Conservation (phyloP, 2,888 invertebrate genomes). For the Mesopsocus fuscifrons region DNA sequence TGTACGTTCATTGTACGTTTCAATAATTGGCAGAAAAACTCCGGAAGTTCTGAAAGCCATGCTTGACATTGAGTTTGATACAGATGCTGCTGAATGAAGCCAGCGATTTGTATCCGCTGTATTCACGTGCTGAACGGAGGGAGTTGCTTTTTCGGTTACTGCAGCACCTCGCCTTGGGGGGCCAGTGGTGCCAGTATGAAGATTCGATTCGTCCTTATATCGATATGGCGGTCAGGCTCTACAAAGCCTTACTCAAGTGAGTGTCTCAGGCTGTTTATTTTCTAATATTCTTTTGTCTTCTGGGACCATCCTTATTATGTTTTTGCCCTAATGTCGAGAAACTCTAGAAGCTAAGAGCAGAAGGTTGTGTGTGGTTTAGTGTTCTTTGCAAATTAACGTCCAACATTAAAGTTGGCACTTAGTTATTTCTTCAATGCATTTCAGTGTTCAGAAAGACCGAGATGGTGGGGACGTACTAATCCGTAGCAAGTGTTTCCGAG, state of each 20-base stretch:
- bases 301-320: too few species aligned
- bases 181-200: slow-evolving; percentile 35
- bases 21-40: too few species aligned
- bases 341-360: too few species aligned
- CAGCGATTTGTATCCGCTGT: slow-evolving; percentile 27
- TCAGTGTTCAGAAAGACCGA: not conserved
- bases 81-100: slow-evolving; percentile 25
- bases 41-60: too few species aligned
- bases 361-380: too few species aligned
- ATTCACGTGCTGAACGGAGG: slow-evolving; percentile 26
- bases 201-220: slow-evolving; percentile 32
- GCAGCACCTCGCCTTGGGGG: slow-evolving; percentile 33
- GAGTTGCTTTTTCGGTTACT: slow-evolving; percentile 35
- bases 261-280: too few species aligned
- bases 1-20: too few species aligned
- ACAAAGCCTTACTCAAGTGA: slow-evolving; percentile 34
- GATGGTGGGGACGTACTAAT: not conserved
- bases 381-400: too few species aligned
- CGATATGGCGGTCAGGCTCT: slow-evolving; percentile 28
- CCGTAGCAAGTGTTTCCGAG: not conserved
- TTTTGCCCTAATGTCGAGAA: too few species aligned
- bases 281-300: too few species aligned
- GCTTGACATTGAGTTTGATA: too few species aligned
- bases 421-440: not conserved
- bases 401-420: too few species aligned